Conservation (phyloP, 2,888 invertebrate species). For the Zhengitettix transpicula region DNA sequence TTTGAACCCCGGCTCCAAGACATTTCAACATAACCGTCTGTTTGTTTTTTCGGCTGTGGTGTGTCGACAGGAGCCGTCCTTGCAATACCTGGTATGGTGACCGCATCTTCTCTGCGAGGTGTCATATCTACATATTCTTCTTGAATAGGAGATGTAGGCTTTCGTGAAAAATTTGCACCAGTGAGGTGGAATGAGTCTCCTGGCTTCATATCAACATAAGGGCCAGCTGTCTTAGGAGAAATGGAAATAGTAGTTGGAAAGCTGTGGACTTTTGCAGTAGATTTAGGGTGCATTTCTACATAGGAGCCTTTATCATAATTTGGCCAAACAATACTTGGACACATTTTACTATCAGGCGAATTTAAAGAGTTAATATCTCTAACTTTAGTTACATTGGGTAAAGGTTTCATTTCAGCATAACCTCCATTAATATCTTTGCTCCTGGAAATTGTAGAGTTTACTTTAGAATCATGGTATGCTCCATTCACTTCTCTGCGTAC, state of each 20-base stretch:
- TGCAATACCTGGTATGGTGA: not conserved
- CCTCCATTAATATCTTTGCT: too few relatives aligned
- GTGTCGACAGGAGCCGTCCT: constrained; percentile 24
- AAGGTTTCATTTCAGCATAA: too few relatives aligned
- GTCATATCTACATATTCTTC: constrained; percentile 12
- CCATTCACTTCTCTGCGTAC: too few relatives aligned
- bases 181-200: constrained; percentile 21
- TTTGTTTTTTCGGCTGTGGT: constrained; percentile 26
- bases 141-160: constrained; percentile 11
- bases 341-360: too few relatives aligned
- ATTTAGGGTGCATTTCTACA: too few relatives aligned
- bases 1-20: constrained; percentile 27
- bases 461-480: not conserved
- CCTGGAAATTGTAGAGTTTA: not conserved
- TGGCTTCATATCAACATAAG: constrained; percentile 18
- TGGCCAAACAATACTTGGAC: too few relatives aligned
- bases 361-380: too few relatives aligned
- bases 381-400: too few relatives aligned
- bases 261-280: too few relatives aligned
- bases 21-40: constrained; percentile 52
- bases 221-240: not conserved
- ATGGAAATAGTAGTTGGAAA: too few relatives aligned
- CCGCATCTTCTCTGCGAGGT: not conserved
- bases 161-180: not conserved
- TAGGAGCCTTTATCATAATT: too few relatives aligned